Percentiles rank a stretch among this genome's conserved stretches.
Evolutionary conservation across 2,113 vertebrate species (phyloP).

Genomic region (Nesoenas mayeri): DNA sequence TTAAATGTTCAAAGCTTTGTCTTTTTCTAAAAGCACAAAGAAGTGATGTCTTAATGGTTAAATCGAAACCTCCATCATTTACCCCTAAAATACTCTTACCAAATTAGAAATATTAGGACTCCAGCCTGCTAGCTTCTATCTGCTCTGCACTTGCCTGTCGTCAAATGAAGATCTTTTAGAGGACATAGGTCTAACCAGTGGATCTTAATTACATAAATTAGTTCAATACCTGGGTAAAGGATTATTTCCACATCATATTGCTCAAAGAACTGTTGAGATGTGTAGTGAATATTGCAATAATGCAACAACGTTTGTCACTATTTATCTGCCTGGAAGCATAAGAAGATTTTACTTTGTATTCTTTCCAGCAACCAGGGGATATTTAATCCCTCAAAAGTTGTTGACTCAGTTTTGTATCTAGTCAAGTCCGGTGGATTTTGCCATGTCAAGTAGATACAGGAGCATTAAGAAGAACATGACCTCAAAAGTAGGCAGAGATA

Average conservation of each 20-base stretch:
- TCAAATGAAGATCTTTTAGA: neutral
- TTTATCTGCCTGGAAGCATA: neutral
- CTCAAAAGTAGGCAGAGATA: neutral
- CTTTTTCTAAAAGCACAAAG: slow-evolving; percentile 10
- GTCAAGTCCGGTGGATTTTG: neutral
- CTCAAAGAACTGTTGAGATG: neutral
- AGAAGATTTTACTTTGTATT: neutral
- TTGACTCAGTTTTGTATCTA: neutral
- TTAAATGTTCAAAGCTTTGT: slow-evolving; percentile 25
- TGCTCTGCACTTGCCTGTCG: neutral
- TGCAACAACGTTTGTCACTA: neutral
- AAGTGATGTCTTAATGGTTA: neutral
- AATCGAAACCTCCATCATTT: neutral
- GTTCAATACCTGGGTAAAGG: neutral
- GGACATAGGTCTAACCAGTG: neutral
- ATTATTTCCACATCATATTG: neutral
- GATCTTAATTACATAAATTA: neutral
- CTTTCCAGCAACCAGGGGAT: neutral
- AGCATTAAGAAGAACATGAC: neutral
- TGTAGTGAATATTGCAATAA: neutral
- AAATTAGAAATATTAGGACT: neutral
- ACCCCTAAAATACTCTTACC: neutral
- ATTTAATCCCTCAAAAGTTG: neutral
- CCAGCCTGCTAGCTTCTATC: neutral
- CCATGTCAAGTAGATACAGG: neutral